Conservation (phyloP, 2,797 vertebrate genomes). For the Babyrousa celebensis region DNA sequence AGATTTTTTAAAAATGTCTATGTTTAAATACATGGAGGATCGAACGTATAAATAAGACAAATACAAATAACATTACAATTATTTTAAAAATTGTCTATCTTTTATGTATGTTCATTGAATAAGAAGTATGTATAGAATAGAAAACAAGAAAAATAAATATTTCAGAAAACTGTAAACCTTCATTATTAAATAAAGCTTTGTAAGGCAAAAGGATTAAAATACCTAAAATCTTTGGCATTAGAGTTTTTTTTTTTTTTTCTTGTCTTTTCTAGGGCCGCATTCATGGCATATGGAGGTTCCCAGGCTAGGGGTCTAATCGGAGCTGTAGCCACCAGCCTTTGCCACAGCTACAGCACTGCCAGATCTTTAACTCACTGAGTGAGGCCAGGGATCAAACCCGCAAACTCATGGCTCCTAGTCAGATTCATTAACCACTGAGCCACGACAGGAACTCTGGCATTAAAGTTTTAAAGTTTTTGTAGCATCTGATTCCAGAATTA, state of each 20-base stretch:
- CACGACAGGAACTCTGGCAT: neutral
- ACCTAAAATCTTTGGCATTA: neutral
- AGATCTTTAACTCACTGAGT: too few relatives aligned
- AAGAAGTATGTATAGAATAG: neutral
- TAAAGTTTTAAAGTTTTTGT: neutral
- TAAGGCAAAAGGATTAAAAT: neutral
- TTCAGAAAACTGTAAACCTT: neutral
- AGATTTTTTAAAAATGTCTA: neutral
- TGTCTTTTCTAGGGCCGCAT: too few relatives aligned
- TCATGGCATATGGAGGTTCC: too few relatives aligned
- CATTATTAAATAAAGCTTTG: neutral
- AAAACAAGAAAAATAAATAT: conserved; percentile 3
- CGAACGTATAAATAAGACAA: neutral
- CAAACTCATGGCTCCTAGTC: too few relatives aligned
- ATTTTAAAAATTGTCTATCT: neutral
- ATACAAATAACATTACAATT: neutral
- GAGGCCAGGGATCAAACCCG: too few relatives aligned
- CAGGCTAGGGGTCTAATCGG: too few relatives aligned
- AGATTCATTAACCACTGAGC: too few relatives aligned
- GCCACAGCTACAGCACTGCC: too few relatives aligned
- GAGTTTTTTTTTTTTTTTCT: neutral
- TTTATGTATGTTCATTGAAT: neutral
- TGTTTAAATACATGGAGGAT: neutral
- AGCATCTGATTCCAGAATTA: neutral
- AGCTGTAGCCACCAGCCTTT: too few relatives aligned